Percentiles rank a stretch among this genome's conserved stretches.
Evolutionary conservation across 2,797 vertebrate genomes (phyloP).

Genomic region (Rallus crepitans): DNA sequence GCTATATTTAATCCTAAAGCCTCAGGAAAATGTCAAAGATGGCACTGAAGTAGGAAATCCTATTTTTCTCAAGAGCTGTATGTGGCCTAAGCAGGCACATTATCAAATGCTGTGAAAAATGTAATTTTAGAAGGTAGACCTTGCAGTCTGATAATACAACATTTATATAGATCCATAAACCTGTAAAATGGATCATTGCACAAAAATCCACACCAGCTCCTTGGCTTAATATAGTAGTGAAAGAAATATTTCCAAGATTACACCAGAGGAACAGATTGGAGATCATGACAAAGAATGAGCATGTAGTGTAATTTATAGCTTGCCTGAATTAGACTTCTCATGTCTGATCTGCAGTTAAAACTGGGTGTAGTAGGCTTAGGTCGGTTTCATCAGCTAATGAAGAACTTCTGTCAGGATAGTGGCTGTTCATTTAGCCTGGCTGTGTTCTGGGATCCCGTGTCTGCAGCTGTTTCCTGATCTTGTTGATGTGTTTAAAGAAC

Average conservation of each 20-base stretch:
- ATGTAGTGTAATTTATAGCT: constrained; percentile 63
- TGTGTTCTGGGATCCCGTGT: constrained; percentile 4
- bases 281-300: constrained; percentile 66
- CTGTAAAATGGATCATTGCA: constrained; percentile 29
- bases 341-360: constrained; percentile 54
- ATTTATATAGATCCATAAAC: not conserved
- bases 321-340: constrained; percentile 52
- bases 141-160: not conserved
- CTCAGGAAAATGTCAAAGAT: constrained; percentile 25
- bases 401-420: constrained; percentile 30
- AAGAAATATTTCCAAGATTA: constrained; percentile 49
- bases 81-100: not conserved
- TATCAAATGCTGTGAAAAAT: not conserved
- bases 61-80: not conserved
- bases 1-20: constrained; percentile 51
- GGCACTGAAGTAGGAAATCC: constrained; percentile 5
- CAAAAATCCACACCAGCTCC: constrained; percentile 27
- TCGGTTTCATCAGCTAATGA: constrained; percentile 37
- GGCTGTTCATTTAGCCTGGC: constrained; percentile 67
- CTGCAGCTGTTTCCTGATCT: constrained; percentile 65
- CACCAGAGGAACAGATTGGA: constrained; percentile 56
- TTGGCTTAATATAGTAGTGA: constrained; percentile 50
- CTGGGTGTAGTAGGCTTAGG: constrained; percentile 32
- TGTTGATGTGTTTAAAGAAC: constrained; percentile 59
- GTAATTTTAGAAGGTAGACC: not conserved